These are phyloP conservation scores for Cotesia typhae DNA, from an alignment of 1,140 invertebrate species.

Conservation along the genomic window DNA sequence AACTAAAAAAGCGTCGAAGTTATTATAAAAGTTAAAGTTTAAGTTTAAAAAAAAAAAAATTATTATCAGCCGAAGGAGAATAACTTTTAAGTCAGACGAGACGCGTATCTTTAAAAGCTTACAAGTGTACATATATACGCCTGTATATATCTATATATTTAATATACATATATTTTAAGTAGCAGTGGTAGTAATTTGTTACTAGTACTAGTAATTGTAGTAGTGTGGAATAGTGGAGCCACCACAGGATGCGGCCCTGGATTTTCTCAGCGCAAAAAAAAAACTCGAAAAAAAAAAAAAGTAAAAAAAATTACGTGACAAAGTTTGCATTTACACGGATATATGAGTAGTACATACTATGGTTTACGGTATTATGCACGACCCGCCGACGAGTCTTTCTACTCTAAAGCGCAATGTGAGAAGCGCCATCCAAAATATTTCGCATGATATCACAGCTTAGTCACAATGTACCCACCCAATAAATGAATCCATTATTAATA, in stretches of 20 bases:
- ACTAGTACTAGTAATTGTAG: no score
- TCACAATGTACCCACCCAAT: conserved; percentile 19
- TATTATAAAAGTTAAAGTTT: not conserved
- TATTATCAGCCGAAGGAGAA: conserved; percentile 21
- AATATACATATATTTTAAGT: no score
- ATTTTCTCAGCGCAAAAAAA: conserved; percentile 2
- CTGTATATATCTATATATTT: no score
- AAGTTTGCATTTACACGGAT: conserved; percentile 58
- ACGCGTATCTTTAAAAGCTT: conserved; percentile 30
- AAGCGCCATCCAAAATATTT: conserved; percentile 51
- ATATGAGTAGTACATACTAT: conserved; percentile 3
- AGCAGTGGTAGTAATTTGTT: no score
- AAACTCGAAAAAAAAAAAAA: conserved; percentile 42
- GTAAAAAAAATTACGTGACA: conserved; percentile 61
- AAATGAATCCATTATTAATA: conserved; percentile 34
- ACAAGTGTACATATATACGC: not conserved
- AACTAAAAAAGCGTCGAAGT: no score
- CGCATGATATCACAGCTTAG: conserved; percentile 45
- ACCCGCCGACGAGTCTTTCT: conserved; percentile 37
- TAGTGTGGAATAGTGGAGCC: not conserved
- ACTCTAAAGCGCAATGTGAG: conserved; percentile 24
- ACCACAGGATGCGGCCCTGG: conserved; percentile 44
- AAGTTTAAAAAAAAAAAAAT: conserved; percentile 10
- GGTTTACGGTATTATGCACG: conserved; percentile 37
- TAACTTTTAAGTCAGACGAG: conserved; percentile 29